Percentiles rank a stretch among this genome's conserved stretches.
Conservation (phyloP, 2,113 vertebrate species). For the Syngnathus floridae region DNA sequence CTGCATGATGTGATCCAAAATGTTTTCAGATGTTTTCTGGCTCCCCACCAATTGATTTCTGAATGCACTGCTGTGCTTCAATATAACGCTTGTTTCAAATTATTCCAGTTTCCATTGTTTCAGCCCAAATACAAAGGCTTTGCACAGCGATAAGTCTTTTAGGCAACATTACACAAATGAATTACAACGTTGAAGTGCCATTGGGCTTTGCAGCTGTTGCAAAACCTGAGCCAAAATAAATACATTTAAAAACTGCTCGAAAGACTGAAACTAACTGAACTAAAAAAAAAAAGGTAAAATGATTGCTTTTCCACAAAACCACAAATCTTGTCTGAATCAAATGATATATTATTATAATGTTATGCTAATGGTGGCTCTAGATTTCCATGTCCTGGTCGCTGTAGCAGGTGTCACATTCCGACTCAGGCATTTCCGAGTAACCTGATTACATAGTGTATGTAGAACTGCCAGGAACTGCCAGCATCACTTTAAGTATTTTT, state of each 20-base stretch:
- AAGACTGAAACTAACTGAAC: background rate
- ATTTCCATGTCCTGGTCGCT: conserved; percentile 5
- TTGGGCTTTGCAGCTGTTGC: no score
- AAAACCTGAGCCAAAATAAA: background rate
- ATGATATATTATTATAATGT: background rate
- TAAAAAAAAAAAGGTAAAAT: background rate
- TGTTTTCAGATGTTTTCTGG: no score
- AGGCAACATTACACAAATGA: no score
- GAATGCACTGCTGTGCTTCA: no score
- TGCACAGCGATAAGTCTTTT: no score
- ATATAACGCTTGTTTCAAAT: no score
- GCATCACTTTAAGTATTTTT: conserved; percentile 5
- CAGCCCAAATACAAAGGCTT: no score
- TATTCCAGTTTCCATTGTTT: no score
- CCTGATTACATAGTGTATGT: conserved; percentile 9
- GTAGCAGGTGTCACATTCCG: conserved; percentile 29
- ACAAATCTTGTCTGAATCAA: background rate
- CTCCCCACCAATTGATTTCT: no score
- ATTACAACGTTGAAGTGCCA: no score
- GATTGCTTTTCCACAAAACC: background rate
- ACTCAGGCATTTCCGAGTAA: conserved; percentile 13
- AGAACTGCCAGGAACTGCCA: background rate
- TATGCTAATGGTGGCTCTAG: background rate
- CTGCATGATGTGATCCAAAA: no score
- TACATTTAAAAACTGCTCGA: background rate